A percentile compares a stretch with the other conserved stretches of the same genome.
Conservation (phyloP, 37 sponge, comb jelly and placozoan species). For the Oopsacas minuta region DNA sequence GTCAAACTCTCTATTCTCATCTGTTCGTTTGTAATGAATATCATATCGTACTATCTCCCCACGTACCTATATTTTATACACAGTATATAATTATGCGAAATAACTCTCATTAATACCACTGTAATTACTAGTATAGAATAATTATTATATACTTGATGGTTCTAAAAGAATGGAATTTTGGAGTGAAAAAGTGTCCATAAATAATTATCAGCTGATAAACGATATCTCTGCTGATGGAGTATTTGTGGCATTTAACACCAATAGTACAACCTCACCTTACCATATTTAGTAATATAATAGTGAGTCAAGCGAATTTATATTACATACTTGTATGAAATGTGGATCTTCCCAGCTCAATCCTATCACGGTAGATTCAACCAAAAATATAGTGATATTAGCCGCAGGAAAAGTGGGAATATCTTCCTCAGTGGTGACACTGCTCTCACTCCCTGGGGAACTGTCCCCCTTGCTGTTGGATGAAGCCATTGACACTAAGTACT, state of each 20-base stretch:
- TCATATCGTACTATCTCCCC: background rate
- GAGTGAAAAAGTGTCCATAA: too few species aligned
- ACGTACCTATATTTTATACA: too few species aligned
- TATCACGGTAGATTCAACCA: background rate
- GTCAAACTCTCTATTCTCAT: background rate
- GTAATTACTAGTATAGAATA: too few species aligned
- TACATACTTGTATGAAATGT: background rate
- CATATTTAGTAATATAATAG: too few species aligned
- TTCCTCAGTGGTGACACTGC: background rate
- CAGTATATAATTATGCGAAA: too few species aligned
- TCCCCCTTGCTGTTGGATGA: constrained; percentile 1
- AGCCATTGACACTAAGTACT: constrained; percentile 4
- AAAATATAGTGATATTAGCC: background rate
- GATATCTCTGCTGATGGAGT: too few species aligned
- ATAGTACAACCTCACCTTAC: too few species aligned
- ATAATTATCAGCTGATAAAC: too few species aligned
- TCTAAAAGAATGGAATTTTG: too few species aligned
- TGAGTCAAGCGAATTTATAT: background rate
- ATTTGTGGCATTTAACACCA: too few species aligned
- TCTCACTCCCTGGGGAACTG: background rate
- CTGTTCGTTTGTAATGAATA: background rate
- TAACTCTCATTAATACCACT: too few species aligned
- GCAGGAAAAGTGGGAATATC: constrained; percentile 1
- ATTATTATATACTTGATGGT: too few species aligned
- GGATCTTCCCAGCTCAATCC: background rate